Evolutionary conservation across 2,797 vertebrate genomes (phyloP), one percentile per base, ranked within the genome.

Genomic region (Ptychadena robeensis): DNA sequence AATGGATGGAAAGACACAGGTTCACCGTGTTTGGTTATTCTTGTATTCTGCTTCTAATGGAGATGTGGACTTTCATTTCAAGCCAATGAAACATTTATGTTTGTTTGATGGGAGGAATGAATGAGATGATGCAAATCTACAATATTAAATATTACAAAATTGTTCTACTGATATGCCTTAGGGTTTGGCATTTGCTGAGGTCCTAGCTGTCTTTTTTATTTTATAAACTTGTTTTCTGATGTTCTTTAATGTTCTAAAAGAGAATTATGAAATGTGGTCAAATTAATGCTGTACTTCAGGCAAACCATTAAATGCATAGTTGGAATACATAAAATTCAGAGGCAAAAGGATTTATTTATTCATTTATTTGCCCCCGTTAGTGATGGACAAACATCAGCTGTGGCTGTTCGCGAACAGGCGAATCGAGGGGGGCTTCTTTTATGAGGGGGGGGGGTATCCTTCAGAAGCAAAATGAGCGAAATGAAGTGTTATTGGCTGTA

Each of bases 1-100:
- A 82, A 82, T 82, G 67, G 53, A 71, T 12, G 14, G 12, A 37
- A 78, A 65, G 34, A 27, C 27, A n/a, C 66, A 40, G 31, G 31
- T 34, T 31, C 28, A 65, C 15, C 48, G 15, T 66, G 34, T 11
- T 18, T 35, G 14, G 31, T 35, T 37, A 61, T 68, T 82, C 27
- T 44, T 27, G 31, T 37, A 73, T 65, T 22, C 61, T 66, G 18
- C 31, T 38, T 81, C 22, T 65, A 73, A 35, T 28, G 6, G 38
- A 73, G 35, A 22, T 32, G 25, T 32, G n/a, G 44, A 53, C 7
- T 40, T 35, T 37, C 3, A 69, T 69, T 70, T 35, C 25, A 40
- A 48, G 14, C 30, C 37, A 27, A 40, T 31, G 53, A 32, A 64
- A 65, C 35, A 72, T 73, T 66, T 35, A 34, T 34, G 73, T 66